phyloP scores from a whole-genome alignment of 2,113 vertebrate species.

The Tachysurus fulvidraco region DNA sequence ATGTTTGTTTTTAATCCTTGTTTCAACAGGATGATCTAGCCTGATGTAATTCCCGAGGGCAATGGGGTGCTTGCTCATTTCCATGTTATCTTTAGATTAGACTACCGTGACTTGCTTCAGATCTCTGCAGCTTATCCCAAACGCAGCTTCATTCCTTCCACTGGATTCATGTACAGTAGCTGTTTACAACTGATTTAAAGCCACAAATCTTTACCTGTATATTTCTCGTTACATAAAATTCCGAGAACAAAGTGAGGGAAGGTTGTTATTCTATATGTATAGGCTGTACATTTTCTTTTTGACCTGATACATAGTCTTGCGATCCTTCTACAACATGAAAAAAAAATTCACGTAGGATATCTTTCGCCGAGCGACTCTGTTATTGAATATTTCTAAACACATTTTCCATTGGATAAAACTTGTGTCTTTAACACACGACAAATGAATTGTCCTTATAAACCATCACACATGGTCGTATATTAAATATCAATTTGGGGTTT shows the following conservation, averaged over 20 bases:
- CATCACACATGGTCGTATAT: neutral
- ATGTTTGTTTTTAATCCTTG: too few species aligned
- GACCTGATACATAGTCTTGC: too few species aligned
- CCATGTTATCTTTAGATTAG: too few species aligned
- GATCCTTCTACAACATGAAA: too few species aligned
- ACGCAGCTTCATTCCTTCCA: neutral
- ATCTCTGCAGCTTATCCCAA: neutral
- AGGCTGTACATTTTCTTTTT: too few species aligned
- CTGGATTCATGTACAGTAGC: neutral
- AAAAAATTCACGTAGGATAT: neutral
- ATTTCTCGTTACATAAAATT: neutral
- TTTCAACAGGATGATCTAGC: too few species aligned
- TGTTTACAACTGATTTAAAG: neutral
- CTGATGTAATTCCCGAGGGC: too few species aligned
- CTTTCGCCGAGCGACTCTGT: neutral
- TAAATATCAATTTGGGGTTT: neutral
- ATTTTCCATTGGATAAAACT: neutral
- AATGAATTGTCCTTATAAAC: neutral
- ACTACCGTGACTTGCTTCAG: too few species aligned
- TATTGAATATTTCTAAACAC: neutral
- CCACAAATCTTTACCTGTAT: neutral
- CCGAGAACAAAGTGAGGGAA: neutral
- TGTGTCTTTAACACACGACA: neutral
- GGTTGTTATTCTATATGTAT: too few species aligned
- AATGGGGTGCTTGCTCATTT: too few species aligned